phyloP scores from a whole-genome alignment of 2,797 vertebrate species.

The Cossypha heuglini region DNA sequence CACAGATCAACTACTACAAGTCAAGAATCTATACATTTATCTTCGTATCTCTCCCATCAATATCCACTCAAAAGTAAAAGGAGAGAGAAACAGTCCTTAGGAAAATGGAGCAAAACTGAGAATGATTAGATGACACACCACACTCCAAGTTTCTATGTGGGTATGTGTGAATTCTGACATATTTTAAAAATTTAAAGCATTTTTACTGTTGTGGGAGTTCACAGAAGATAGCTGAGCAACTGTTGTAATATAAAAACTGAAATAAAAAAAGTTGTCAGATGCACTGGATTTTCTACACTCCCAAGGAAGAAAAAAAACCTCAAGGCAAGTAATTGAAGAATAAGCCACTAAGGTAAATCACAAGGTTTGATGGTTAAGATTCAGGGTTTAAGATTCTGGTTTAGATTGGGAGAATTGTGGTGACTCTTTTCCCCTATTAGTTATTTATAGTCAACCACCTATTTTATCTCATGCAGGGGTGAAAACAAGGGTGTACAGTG shows the following conservation, averaged over 20 bases:
- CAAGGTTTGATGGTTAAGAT: background rate
- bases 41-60: background rate
- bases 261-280: background rate
- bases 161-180: conserved; percentile 46
- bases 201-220: conserved; percentile 36
- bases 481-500: background rate
- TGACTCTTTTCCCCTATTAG: background rate
- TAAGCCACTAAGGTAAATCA: background rate
- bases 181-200: background rate
- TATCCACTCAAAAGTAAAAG: background rate
- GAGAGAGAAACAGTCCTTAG: background rate
- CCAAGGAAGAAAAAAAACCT: background rate
- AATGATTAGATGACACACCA: conserved; percentile 17
- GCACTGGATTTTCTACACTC: background rate
- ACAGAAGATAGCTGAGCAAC: conserved; percentile 43
- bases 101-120: background rate
- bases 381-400: background rate
- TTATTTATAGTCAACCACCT: background rate
- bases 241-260: background rate
- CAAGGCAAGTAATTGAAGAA: background rate
- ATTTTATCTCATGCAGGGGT: background rate
- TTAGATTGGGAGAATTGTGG: background rate
- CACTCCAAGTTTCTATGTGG: background rate
- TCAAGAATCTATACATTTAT: background rate
- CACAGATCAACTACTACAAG: background rate